Evolutionary conservation across 2,113 vertebrate genomes (phyloP), one percentile per base, ranked within the genome.

Genomic region (Neopipo cinnamomea): DNA sequence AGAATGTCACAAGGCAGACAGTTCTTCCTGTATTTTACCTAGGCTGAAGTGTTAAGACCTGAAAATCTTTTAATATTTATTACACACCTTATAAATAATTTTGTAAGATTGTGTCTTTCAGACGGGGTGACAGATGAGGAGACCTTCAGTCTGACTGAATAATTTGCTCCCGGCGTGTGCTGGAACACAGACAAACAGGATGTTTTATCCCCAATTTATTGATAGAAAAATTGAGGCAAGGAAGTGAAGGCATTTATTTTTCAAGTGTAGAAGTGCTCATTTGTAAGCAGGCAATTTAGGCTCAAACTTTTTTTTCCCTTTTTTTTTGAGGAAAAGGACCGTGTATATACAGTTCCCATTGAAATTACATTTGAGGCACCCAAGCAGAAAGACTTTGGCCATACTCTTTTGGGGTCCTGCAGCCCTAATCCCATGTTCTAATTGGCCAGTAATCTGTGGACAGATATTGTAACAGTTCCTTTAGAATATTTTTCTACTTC

Each of bases 401-500:
- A 91, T 96, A 94, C 91, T 92, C 91, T 96, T 97, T 91, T 82
- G 88, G 93, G 93, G 94, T 95, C 90, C 88, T 1, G 6, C 87
- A 66, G 89, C 86, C 93, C 83, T 96, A 97, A 96, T 97, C 93
- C 89, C 87, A 95, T 94, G 91, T 97, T 96, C 94, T 97, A 97
- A 97, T 97, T 96, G 97, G 96, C 89, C 91, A 87, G 96, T 95
- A 96, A 95, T 96, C 96, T 97, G 89, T 90, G 92, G 94, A 97
- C 93, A 96, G 96, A 97, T 96, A 97, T 97, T 97, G 96, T 97
- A 97, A 96, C 96, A 96, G 96, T 97, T 97, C 97, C 96, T 97
- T 97, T 96, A 94, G 96, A 97, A 96, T 97, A 97, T 96, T 97
- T 97, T 96, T 97, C 95, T 96, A 75, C 97, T 97, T 97, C 90